Evolutionary conservation across 2,797 vertebrate species (phyloP).

Genomic region (Eulemur mongoz): DNA sequence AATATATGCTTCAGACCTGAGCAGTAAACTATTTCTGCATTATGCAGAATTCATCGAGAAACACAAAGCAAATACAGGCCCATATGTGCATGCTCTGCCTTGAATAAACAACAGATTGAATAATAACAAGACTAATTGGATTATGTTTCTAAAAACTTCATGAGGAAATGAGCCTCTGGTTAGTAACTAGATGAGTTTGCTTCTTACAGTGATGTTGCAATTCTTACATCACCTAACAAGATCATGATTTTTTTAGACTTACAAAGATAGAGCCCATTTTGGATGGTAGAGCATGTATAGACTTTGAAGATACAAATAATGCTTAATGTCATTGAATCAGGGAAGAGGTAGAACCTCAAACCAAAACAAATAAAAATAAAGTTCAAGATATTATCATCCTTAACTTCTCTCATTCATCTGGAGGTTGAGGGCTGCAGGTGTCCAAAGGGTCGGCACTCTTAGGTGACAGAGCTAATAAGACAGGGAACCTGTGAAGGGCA

Average conservation of each 20-base stretch:
- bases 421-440: neutral
- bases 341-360: neutral
- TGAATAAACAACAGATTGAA: slow-evolving; percentile 40
- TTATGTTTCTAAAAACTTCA: slow-evolving; percentile 34
- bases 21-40: neutral
- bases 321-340: neutral
- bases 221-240: neutral
- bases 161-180: neutral
- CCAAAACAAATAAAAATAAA: neutral
- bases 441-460: neutral
- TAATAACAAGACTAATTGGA: slow-evolving; percentile 3
- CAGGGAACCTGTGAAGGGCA: neutral
- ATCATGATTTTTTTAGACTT: neutral
- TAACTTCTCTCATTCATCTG: neutral
- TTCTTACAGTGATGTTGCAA: neutral
- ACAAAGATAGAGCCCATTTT: neutral
- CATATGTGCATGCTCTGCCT: neutral
- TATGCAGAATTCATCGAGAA: neutral
- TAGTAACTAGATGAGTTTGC: neutral
- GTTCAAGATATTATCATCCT: neutral
- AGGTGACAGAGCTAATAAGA: neutral
- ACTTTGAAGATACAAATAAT: neutral
- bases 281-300: neutral
- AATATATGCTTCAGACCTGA: neutral
- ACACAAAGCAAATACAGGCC: neutral